phyloP scores from a whole-genome alignment of 2,113 vertebrate species.

The Anas platyrhynchos region DNA sequence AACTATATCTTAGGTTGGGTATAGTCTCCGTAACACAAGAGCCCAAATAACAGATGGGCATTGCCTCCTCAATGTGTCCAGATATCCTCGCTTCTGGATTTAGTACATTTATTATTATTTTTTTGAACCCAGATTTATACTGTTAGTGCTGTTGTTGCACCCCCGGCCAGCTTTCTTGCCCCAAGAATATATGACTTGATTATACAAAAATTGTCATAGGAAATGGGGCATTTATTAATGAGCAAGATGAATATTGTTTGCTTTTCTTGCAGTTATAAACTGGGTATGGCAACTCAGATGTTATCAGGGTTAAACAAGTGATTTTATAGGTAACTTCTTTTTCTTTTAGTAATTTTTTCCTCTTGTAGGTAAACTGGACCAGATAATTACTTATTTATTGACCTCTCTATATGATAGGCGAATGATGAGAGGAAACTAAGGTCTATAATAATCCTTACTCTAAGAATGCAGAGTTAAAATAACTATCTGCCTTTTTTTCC shows the following conservation, averaged over 20 bases:
- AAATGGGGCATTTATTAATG: slow-evolving; percentile 47
- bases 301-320: slow-evolving; percentile 66
- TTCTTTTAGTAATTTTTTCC: slow-evolving; percentile 47
- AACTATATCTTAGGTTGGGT: slow-evolving; percentile 62
- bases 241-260: slow-evolving; percentile 66
- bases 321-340: slow-evolving; percentile 59
- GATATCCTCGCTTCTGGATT: slow-evolving; percentile 28
- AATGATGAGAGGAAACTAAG: slow-evolving; percentile 42
- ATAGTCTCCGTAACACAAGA: neutral
- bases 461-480: slow-evolving; percentile 66
- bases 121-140: slow-evolving; percentile 48
- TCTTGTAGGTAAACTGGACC: slow-evolving; percentile 68
- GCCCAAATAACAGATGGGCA: neutral
- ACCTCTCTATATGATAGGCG: slow-evolving; percentile 40
- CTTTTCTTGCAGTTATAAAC: slow-evolving; percentile 73
- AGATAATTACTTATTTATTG: slow-evolving; percentile 68
- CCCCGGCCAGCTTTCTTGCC: slow-evolving; percentile 68
- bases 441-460: slow-evolving; percentile 58
- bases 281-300: slow-evolving; percentile 67
- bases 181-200: slow-evolving; percentile 46
- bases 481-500: slow-evolving; percentile 72
- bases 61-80: neutral
- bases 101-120: neutral
- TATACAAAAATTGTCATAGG: neutral
- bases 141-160: slow-evolving; percentile 56